Base-by-base conservation (phyloP, 2,888 invertebrate genomes). In the Miltochrista miniata region DNA sequence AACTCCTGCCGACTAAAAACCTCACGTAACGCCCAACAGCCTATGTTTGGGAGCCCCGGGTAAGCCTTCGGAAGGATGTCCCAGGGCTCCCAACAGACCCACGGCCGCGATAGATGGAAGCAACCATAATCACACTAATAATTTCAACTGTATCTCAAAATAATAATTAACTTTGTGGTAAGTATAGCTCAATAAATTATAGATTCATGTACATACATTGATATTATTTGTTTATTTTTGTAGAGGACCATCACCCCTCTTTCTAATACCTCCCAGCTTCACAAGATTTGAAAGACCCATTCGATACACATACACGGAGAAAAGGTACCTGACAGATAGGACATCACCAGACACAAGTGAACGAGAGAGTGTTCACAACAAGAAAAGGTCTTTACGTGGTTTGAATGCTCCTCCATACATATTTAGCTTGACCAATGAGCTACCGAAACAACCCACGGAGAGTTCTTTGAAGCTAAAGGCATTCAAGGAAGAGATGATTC, bases 231-330 rank as follows among this genome's bases (percentile, higher is more conserved):
- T 2, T 14, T 36, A 1, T 33, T n/a, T 41, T 47, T 38, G 37
- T 63, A 90, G 89, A 30, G 56, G 78, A 52, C 76, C 81, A 41
- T 88, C 93, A 3, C 94, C 95, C 1, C 82, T 94, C 13, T 95
- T 95, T 70, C 88, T 97, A 35, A 93, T 96, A n/a, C 98, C 98
- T 13, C 89, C 95, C 14, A 90, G 93, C 34, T 98, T 97, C 81
- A 95, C 96, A 24, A 93, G 97, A 59, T 94, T 95, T 63, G 97
- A 97, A 73, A 93, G 92, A 14, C 89, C 93, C 7, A 83, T 86
- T 37, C 74, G 76, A 59, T 86, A 90, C 67, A 60, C 77, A 10
- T 89, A 91, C 56, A 80, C 86, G 55, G 72, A 85, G 62, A 78
- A 92, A 76, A 68, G 83, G 53, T 77, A 75, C 45, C 59, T 53